Percentiles rank a stretch among this genome's conserved stretches.
These are phyloP conservation scores for Melanchra persicariae DNA, from an alignment of 2,888 invertebrate species.

Conservation along the genomic window DNA sequence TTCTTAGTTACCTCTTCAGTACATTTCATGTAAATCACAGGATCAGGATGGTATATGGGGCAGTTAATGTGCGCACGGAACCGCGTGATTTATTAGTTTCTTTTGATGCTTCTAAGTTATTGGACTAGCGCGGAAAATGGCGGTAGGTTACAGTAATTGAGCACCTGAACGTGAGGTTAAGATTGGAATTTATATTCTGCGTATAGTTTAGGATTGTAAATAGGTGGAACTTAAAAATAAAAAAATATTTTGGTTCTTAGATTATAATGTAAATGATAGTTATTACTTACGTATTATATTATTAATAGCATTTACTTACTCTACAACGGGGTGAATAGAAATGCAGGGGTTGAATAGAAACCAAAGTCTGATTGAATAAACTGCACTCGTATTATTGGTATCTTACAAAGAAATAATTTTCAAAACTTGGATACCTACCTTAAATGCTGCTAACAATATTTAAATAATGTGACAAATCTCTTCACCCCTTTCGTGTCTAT, in stretches of 20 bases:
- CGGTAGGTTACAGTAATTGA: slow-evolving; percentile 6
- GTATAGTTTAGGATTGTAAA: background rate
- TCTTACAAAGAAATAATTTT: too few species aligned
- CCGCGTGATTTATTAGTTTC: slow-evolving; percentile 39
- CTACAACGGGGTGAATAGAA: too few species aligned
- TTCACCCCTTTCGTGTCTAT: too few species aligned
- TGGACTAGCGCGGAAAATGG: slow-evolving; percentile 14
- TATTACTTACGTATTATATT: too few species aligned
- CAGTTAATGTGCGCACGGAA: slow-evolving; percentile 23
- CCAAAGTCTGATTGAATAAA: too few species aligned
- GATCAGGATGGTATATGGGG: slow-evolving; percentile 20
- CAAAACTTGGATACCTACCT: too few species aligned
- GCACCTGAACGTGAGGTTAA: slow-evolving; percentile 14
- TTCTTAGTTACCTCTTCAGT: background rate
- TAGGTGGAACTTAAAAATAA: background rate
- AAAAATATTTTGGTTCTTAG: background rate
- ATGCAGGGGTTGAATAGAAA: too few species aligned
- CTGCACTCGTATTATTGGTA: too few species aligned
- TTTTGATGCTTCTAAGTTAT: slow-evolving; percentile 49
- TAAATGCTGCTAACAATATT: too few species aligned
- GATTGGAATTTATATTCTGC: slow-evolving; percentile 13
- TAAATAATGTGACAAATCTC: too few species aligned
- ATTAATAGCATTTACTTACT: too few species aligned
- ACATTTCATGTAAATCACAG: slow-evolving; percentile 24
- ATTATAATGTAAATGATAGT: too few species aligned